Evolutionary conservation across 2,113 vertebrate genomes (phyloP).

Genomic region (Thryonomys swinderianus): DNA sequence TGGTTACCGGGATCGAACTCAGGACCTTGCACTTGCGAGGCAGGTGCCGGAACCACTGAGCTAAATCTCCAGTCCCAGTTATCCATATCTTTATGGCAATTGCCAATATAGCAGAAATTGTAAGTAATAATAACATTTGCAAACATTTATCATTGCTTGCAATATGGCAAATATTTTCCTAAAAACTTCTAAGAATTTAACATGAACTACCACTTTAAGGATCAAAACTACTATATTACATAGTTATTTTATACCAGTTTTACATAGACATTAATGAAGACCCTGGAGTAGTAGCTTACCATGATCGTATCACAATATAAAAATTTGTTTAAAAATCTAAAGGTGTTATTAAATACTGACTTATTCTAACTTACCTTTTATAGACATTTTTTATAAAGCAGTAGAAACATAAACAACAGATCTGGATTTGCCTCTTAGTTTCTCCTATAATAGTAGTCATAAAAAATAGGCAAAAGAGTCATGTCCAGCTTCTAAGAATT

Average conservation of each 20-base stretch:
- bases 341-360: neutral
- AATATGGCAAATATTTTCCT: neutral
- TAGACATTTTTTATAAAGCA: slow-evolving; percentile 51
- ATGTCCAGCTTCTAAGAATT: neutral
- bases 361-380: slow-evolving; percentile 20
- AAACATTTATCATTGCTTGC: slow-evolving; percentile 1
- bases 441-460: neutral
- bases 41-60: no score
- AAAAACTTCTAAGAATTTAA: neutral
- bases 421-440: neutral
- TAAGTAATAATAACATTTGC: neutral
- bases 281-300: neutral
- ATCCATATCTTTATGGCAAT: neutral
- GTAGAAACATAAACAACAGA: neutral
- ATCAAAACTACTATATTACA: neutral
- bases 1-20: no score
- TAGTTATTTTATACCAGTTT: neutral
- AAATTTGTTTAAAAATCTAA: neutral
- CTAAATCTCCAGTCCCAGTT: no score
- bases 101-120: neutral
- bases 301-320: neutral
- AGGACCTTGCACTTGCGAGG: no score
- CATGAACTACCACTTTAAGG: neutral
- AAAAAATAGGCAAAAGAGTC: neutral
- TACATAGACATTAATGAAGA: neutral